phyloP scores from a whole-genome alignment of 2,888 invertebrate species.

The Tipula unca region DNA sequence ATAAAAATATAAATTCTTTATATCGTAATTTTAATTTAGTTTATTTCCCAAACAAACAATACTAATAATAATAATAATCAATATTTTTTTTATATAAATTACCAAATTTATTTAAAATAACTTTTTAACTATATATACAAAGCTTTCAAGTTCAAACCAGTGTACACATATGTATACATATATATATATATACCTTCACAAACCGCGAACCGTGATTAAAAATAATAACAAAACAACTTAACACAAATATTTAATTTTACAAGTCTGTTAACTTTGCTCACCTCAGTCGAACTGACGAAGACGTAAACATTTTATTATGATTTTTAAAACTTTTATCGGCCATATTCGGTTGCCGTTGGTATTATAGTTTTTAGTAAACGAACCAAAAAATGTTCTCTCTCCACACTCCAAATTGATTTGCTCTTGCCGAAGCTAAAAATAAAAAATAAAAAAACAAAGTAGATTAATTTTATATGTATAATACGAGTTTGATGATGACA shows the following conservation, averaged over 20 bases:
- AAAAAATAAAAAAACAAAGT: not conserved
- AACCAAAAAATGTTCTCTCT: not conserved
- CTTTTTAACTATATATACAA: not conserved
- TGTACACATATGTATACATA: not conserved
- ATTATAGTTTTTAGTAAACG: not conserved
- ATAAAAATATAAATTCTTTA: not conserved
- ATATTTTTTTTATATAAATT: not conserved
- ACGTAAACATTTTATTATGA: not conserved
- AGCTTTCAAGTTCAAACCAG: not conserved
- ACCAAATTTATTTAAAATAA: not conserved
- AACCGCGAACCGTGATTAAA: too few relatives aligned
- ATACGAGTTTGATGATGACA: too few relatives aligned
- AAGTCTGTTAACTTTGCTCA: not conserved
- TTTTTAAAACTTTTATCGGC: not conserved
- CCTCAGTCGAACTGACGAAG: not conserved
- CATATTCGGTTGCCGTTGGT: not conserved
- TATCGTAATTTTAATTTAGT: not conserved
- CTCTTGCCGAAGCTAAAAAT: not conserved
- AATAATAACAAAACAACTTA: not conserved
- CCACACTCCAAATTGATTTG: not conserved
- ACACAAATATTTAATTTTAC: not conserved
- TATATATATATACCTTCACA: too few relatives aligned
- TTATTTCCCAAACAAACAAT: not conserved
- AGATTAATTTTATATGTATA: too few relatives aligned
- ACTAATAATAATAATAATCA: not conserved